Evolutionary conservation across 1,140 invertebrate species (phyloP).

Genomic region (Camponotus pennsylvanicus): DNA sequence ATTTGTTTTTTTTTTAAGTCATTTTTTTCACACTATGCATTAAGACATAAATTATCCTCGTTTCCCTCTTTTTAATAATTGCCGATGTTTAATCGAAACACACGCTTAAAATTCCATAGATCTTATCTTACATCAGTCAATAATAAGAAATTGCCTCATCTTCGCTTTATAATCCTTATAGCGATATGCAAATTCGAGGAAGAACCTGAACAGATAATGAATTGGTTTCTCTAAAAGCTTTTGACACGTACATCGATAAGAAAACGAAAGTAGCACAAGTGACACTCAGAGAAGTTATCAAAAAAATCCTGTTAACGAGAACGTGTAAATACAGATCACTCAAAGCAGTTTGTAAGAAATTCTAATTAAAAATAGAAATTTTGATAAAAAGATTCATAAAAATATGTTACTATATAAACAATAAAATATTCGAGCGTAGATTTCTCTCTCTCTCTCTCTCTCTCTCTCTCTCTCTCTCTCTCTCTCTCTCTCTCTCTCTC

Average conservation of each 20-base stretch:
- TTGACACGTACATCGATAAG: neutral
- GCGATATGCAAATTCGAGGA: conserved; percentile 18
- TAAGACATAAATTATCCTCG: neutral
- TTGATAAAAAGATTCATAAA: neutral
- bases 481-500: too few species aligned
- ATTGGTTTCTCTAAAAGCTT: conserved; percentile 13
- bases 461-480: too few species aligned
- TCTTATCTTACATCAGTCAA: neutral
- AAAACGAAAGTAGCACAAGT: conserved; percentile 4
- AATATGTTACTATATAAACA: neutral
- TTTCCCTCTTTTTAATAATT: neutral
- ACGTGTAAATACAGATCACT: neutral
- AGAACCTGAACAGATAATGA: neutral
- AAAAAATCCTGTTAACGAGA: neutral
- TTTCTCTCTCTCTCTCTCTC: too few species aligned
- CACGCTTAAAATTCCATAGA: neutral
- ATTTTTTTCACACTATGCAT: neutral
- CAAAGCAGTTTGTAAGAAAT: neutral
- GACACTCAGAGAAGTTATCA: neutral
- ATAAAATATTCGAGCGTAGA: neutral
- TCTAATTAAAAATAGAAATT: neutral
- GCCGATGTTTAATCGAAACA: neutral
- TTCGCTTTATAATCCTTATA: neutral
- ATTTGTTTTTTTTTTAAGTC: neutral
- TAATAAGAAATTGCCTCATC: neutral